phyloP scores from a whole-genome alignment of 92 coral and sea anemone genomes.

The Diadumene lineata region DNA sequence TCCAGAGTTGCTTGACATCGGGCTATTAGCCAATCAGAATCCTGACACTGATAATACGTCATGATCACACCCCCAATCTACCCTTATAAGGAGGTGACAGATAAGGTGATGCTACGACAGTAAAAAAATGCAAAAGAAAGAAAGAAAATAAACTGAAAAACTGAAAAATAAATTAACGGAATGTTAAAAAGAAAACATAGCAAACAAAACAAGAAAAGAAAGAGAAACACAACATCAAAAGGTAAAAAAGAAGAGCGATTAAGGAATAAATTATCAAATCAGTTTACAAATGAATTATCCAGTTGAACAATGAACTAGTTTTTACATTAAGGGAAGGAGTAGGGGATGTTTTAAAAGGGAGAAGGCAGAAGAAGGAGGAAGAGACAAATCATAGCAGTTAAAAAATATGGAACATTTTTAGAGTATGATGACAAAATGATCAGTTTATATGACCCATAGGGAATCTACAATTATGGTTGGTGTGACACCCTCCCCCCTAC shows the following conservation, averaged over 20 bases:
- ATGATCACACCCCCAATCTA: conserved; percentile 37
- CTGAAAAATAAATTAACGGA: background rate
- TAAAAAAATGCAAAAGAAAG: background rate
- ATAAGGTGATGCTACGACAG: too few species aligned
- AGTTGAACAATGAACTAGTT: too few species aligned
- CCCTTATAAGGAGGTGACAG: conserved; percentile 38
- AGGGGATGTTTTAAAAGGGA: too few species aligned
- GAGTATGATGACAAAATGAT: too few species aligned
- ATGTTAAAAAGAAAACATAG: too few species aligned
- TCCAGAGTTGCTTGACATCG: conserved; percentile 8
- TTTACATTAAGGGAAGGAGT: background rate
- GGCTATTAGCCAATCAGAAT: conserved; percentile 24
- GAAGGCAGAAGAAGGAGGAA: too few species aligned
- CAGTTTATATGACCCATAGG: too few species aligned
- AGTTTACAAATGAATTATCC: background rate
- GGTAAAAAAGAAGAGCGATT: background rate
- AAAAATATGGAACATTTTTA: too few species aligned
- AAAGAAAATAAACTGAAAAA: background rate
- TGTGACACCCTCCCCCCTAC: background rate
- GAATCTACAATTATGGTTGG: background rate
- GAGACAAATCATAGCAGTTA: too few species aligned
- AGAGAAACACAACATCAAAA: background rate
- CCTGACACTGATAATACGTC: conserved; percentile 17
- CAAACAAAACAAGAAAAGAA: background rate
- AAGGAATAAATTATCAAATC: background rate